Evolutionary conservation across 2,113 vertebrate genomes (phyloP).

Genomic region (Lipophrys pholis): DNA sequence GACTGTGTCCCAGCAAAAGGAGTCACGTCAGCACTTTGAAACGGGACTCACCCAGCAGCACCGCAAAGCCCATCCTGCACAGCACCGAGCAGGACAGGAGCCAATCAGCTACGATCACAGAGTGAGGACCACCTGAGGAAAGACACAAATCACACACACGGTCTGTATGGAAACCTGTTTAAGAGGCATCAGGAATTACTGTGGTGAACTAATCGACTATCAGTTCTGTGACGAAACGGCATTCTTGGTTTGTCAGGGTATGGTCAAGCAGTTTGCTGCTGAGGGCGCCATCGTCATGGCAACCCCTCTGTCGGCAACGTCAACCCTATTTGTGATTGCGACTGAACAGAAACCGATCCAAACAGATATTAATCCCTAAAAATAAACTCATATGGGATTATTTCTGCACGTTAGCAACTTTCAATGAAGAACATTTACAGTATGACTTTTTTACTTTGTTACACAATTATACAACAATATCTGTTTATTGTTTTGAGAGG

Average conservation of each 20-base stretch:
- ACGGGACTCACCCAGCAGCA: slow-evolving; percentile 87
- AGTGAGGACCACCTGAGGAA: slow-evolving; percentile 91
- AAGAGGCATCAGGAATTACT: not conserved
- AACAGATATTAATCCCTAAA: slow-evolving; percentile 25
- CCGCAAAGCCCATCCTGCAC: slow-evolving; percentile 90
- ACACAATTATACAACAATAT: not conserved
- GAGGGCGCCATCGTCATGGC: slow-evolving; percentile 37
- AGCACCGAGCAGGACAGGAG: slow-evolving; percentile 86
- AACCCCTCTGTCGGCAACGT: slow-evolving; percentile 24
- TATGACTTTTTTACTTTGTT: not conserved
- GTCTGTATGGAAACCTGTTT: not conserved
- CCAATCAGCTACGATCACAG: slow-evolving; percentile 89
- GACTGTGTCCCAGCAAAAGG: slow-evolving; percentile 6
- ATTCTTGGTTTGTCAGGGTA: slow-evolving; percentile 16
- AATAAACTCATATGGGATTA: slow-evolving; percentile 31
- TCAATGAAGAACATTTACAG: not conserved
- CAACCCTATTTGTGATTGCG: slow-evolving; percentile 17
- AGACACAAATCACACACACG: slow-evolving; percentile 3
- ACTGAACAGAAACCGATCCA: slow-evolving; percentile 35
- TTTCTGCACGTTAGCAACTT: not conserved
- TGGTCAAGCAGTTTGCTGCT: slow-evolving; percentile 4
- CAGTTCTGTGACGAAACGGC: not conserved
- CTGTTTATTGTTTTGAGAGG: not conserved
- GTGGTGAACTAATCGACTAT: not conserved
- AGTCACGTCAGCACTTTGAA: not conserved